Evolutionary conservation across 2,113 vertebrate species (phyloP).

Genomic region (Eonycteris spelaea): DNA sequence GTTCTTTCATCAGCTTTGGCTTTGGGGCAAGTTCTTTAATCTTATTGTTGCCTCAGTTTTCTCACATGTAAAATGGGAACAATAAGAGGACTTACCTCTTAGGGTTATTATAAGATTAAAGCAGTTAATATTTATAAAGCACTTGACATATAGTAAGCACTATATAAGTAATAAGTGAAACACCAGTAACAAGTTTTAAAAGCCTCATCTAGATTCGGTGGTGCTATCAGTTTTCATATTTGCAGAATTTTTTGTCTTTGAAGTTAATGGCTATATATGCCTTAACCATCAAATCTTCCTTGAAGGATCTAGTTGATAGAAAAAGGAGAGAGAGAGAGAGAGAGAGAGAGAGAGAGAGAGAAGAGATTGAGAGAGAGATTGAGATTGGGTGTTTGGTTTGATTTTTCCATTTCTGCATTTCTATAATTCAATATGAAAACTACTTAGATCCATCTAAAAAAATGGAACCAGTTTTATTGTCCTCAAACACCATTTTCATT

Average conservation of each 20-base stretch:
- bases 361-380: neutral
- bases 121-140: neutral
- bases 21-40: neutral
- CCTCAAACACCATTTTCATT: neutral
- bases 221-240: neutral
- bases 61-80: neutral
- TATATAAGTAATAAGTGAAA: neutral
- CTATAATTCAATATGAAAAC: slow-evolving; percentile 13
- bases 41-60: neutral
- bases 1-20: neutral
- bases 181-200: neutral
- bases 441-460: neutral
- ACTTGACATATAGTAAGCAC: neutral
- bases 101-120: neutral
- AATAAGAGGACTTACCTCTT: neutral
- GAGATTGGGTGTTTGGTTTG: neutral
- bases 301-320: neutral
- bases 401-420: slow-evolving; percentile 1
- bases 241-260: neutral
- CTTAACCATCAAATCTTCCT: neutral
- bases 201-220: neutral
- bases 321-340: neutral
- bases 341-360: too few relatives aligned
- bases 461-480: neutral
- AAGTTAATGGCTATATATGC: neutral